Percentiles rank a stretch among this genome's conserved stretches.
Conservation (phyloP, 2,797 vertebrate species). For the Harpagifer antarcticus region DNA sequence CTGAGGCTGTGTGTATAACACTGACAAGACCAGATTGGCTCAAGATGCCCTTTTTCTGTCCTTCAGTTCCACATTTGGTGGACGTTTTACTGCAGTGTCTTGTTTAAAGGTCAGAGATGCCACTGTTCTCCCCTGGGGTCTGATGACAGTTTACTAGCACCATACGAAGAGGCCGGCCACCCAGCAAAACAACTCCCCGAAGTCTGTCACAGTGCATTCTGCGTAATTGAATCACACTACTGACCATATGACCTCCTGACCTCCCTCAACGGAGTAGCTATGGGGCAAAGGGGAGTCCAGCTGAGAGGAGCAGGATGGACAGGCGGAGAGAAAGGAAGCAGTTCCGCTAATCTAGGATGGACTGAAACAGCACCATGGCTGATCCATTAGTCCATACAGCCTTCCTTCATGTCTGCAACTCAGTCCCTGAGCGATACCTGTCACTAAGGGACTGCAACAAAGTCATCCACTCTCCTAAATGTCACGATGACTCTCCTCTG, state of each 20-base stretch:
- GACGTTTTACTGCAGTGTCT: slow-evolving; percentile 65
- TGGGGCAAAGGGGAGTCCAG: slow-evolving; percentile 37
- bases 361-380: slow-evolving; percentile 32
- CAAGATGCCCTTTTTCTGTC: slow-evolving; percentile 58
- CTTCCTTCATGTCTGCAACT: slow-evolving; percentile 7
- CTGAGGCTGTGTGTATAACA: slow-evolving; percentile 51
- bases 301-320: slow-evolving; percentile 49
- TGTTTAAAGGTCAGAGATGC: slow-evolving; percentile 75
- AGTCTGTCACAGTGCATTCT: slow-evolving; percentile 66
- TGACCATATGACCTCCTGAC: slow-evolving; percentile 60
- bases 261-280: slow-evolving; percentile 37
- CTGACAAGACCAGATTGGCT: slow-evolving; percentile 52
- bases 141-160: slow-evolving; percentile 70
- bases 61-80: slow-evolving; percentile 34
- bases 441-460: slow-evolving; percentile 47
- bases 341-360: slow-evolving; percentile 31
- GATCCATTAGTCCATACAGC: slow-evolving; percentile 44
- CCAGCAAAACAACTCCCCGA: slow-evolving; percentile 56
- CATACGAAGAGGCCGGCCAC: slow-evolving; percentile 46
- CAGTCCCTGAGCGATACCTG: slow-evolving; percentile 39
- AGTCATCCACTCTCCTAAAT: slow-evolving; percentile 66
- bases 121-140: slow-evolving; percentile 57
- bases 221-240: slow-evolving; percentile 71
- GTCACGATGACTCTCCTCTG: slow-evolving; percentile 54
- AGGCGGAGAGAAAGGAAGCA: slow-evolving; percentile 11